Conservation (phyloP, 2,888 invertebrate genomes). For the Papilio protenor region DNA sequence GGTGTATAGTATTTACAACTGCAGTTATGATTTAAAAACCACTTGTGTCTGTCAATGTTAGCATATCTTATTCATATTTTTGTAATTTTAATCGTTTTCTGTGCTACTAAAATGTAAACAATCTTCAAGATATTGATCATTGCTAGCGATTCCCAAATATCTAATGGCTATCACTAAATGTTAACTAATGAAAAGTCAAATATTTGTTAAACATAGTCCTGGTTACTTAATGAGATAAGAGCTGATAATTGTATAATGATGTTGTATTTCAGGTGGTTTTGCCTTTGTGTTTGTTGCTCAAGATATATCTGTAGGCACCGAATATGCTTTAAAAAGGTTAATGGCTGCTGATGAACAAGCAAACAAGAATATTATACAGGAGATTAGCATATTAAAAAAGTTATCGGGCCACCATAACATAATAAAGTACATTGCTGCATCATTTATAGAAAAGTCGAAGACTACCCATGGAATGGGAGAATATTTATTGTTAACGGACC, state of each 20-base stretch:
- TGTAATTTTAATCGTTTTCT: background rate
- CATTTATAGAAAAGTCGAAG: slow-evolving; percentile 90
- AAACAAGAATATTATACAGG: slow-evolving; percentile 90
- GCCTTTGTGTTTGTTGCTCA: slow-evolving; percentile 98
- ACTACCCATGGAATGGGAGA: slow-evolving; percentile 93
- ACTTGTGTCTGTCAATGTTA: background rate
- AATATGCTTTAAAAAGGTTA: slow-evolving; percentile 96
- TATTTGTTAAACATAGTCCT: background rate
- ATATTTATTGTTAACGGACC: slow-evolving; percentile 95
- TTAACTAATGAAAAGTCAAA: background rate
- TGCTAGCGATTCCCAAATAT: background rate
- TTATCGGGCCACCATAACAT: slow-evolving; percentile 96
- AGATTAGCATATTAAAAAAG: slow-evolving; percentile 93
- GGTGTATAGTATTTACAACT: background rate
- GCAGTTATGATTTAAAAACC: background rate
- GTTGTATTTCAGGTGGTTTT: slow-evolving; percentile 92
- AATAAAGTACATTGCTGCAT: slow-evolving; percentile 94
- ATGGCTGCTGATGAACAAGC: slow-evolving; percentile 93
- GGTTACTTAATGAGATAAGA: background rate
- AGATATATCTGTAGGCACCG: slow-evolving; percentile 92
- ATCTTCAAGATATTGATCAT: background rate
- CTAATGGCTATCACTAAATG: background rate
- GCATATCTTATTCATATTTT: background rate
- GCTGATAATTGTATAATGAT: background rate
- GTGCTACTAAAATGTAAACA: background rate